Evolutionary conservation across 1,140 invertebrate genomes (phyloP), one percentile per base, ranked within the genome.

Genomic region (Lepidurus apus): DNA sequence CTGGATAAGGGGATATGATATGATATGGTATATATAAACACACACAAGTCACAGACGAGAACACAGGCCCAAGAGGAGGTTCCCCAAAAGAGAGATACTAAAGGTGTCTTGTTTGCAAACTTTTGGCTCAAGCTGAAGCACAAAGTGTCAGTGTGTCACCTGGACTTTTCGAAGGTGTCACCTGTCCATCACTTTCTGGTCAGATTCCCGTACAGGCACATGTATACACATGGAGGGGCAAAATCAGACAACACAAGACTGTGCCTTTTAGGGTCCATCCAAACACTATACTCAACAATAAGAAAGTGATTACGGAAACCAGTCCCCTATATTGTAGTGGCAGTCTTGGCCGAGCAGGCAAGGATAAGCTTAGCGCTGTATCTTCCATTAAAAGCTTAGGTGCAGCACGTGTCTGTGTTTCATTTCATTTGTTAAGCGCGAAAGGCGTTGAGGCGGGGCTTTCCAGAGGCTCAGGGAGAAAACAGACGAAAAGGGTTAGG

Each of bases 51-150:
- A 34, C 34, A 34, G 34, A 34, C 34, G 34, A 34, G 34, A 34
- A 34, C 34, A 34, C 34, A 34, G 34, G 34, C 34, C 47, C 17
- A 13, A 65, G 17, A 65, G 10, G 13, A 7, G 17, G 17, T 65
- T 21, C 53, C 53, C 53, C 53, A n/a, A 13, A n/a, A 7, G 53
- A n/a, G 53, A 65, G 17, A 65, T 65, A n/a, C 21, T 13, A 65
- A 65, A 65, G 53, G 53, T 65, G 53, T 65, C 53, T 65, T 65
- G 53, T 65, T 65, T 65, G 53, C 53, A 65, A 65, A 65, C 53
- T 65, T 65, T 65, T 1, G 34, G 34, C 4, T 34, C 34, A 34
- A 26, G 26, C 26, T 26, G 26, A 26, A 26, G 26, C 26, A 26
- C 26, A 26, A 13, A 65, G 53, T 13, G 53, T n/a, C 17, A 65